Evolutionary conservation across 2,113 vertebrate species (phyloP).

Genomic region (Galemys pyrenaicus): DNA sequence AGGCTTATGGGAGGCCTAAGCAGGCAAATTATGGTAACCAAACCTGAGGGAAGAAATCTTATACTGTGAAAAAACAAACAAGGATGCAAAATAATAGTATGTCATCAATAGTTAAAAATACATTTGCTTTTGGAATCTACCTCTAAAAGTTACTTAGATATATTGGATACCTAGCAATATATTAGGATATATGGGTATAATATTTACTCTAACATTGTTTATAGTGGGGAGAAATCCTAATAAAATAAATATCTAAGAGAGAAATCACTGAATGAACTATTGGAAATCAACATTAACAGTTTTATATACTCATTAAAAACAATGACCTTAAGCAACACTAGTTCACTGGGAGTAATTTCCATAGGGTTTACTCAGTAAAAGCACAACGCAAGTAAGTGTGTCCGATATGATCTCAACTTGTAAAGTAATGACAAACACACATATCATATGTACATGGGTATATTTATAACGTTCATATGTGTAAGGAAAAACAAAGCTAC

Average conservation of each 20-base stretch:
- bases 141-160: too few species aligned
- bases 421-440: constrained; percentile 3
- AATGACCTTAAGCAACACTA: not conserved
- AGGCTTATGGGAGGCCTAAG: too few species aligned
- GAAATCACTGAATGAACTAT: constrained; percentile 15
- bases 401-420: not conserved
- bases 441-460: not conserved
- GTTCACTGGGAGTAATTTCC: constrained; percentile 3
- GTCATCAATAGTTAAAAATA: not conserved
- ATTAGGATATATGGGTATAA: not conserved
- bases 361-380: constrained; percentile 9
- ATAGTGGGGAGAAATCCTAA: not conserved
- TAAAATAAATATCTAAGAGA: constrained; percentile 2
- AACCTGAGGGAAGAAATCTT: too few species aligned
- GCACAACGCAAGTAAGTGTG: not conserved
- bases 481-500: not conserved
- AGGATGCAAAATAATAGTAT: too few species aligned
- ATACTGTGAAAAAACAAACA: too few species aligned
- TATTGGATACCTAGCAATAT: too few species aligned
- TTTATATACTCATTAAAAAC: not conserved
- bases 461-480: not conserved
- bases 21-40: too few species aligned
- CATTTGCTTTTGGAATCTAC: not conserved
- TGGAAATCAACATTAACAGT: not conserved
- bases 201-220: constrained; percentile 28